Conservation (phyloP, 2,113 vertebrate genomes). For the Telmatochromis brichardi region DNA sequence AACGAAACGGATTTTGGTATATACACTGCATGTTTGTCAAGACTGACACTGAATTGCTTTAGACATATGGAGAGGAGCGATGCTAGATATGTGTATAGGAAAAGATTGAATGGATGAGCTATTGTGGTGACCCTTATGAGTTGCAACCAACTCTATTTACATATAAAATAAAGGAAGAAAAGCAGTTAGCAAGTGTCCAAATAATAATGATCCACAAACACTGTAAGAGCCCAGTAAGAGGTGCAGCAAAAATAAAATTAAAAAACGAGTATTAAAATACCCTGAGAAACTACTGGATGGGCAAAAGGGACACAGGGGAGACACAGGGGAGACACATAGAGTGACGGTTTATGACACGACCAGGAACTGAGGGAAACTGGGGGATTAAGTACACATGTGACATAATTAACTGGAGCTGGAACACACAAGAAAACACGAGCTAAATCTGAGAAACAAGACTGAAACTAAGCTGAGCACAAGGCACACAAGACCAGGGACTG, state of each 20-base stretch:
- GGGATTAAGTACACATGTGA: background rate
- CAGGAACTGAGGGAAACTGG: background rate
- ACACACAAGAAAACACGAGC: background rate
- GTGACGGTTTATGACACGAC: background rate
- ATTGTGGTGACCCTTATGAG: background rate
- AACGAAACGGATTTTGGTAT: accelerated
- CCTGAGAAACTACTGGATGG: background rate
- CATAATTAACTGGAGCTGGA: background rate
- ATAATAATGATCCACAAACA: background rate
- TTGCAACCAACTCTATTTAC: background rate
- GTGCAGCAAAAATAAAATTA: background rate
- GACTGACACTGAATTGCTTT: background rate
- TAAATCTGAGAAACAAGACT: background rate
- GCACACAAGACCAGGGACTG: background rate
- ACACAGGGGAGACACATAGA: background rate
- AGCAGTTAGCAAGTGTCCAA: background rate
- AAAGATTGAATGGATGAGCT: background rate
- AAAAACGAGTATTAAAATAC: background rate
- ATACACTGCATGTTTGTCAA: background rate
- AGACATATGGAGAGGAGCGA: background rate
- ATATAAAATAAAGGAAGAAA: background rate
- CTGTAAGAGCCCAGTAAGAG: background rate
- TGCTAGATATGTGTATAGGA: background rate
- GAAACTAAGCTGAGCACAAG: background rate
- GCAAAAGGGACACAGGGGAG: background rate